phyloP scores from a whole-genome alignment of 2,888 invertebrate species.

The Diarsia dahlii region DNA sequence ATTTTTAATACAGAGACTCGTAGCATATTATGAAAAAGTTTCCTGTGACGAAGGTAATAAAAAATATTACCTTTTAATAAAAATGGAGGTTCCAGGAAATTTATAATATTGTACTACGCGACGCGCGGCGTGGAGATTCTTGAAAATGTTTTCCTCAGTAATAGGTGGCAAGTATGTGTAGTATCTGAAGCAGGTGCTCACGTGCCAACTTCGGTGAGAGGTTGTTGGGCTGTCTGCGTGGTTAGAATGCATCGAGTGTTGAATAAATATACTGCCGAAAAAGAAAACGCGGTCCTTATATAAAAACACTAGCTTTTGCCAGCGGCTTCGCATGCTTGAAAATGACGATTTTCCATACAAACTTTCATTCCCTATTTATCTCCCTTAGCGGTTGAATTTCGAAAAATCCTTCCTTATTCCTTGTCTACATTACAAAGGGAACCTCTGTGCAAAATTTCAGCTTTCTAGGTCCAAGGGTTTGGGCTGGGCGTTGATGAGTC shows the following conservation, averaged over 20 bases:
- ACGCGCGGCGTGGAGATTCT: conserved; percentile 25
- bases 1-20: not conserved
- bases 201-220: conserved; percentile 22
- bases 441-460: too few species aligned
- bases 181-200: conserved; percentile 27
- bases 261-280: conserved; percentile 1
- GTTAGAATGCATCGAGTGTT: conserved; percentile 11
- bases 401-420: too few species aligned
- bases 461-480: too few species aligned
- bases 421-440: too few species aligned
- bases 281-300: not conserved
- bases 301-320: too few species aligned
- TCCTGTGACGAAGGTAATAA: not conserved
- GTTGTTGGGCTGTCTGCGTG: not conserved
- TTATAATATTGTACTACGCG: conserved; percentile 19
- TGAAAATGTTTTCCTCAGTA: conserved; percentile 26
- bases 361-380: too few species aligned
- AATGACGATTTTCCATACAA: too few species aligned
- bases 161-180: conserved; percentile 44
- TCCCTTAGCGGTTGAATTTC: too few species aligned
- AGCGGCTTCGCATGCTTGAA: too few species aligned
- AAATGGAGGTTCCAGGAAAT: conserved; percentile 4
- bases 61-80: conserved; percentile 2
- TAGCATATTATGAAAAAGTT: not conserved
- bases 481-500: too few species aligned